These are phyloP conservation scores for Oreocharis arfaki DNA, from an alignment of 2,113 vertebrate genomes.

Conservation along the genomic window DNA sequence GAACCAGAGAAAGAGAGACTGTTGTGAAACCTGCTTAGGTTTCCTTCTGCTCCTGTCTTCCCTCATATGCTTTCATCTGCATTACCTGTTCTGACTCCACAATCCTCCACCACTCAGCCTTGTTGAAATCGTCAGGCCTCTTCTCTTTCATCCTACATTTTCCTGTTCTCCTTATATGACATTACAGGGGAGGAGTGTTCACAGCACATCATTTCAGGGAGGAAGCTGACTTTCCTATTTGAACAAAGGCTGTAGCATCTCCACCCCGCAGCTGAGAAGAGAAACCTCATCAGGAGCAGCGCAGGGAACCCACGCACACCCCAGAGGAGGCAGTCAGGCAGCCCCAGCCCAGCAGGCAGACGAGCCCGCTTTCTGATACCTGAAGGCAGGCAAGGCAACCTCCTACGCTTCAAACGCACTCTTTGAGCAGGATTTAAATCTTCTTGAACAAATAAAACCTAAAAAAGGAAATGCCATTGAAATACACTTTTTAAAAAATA, in stretches of 20 bases:
- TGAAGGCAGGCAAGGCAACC: not conserved
- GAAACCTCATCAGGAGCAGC: not conserved
- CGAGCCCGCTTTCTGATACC: rapidly evolving
- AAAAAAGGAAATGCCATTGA: not conserved
- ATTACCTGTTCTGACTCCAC: not conserved
- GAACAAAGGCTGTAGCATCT: not conserved
- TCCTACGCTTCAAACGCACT: not conserved
- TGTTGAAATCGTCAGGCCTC: not conserved
- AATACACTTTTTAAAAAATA: not conserved
- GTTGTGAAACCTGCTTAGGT: not conserved
- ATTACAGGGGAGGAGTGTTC: not conserved
- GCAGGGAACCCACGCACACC: not conserved
- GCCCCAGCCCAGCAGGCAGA: not conserved
- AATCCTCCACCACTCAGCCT: not conserved
- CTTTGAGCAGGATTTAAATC: not conserved
- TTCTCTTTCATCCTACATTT: not conserved
- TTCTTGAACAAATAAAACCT: not conserved
- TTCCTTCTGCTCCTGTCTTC: not conserved
- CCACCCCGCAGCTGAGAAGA: not conserved
- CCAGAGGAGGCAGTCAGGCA: not conserved
- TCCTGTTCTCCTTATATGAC: not conserved
- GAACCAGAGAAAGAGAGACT: not conserved
- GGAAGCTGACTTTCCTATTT: not conserved
- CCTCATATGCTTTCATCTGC: not conserved
- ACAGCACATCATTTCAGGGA: not conserved